Evolutionary conservation across 2,888 invertebrate genomes (phyloP), one percentile per base, ranked within the genome.

Genomic region (Congeria kusceri): DNA sequence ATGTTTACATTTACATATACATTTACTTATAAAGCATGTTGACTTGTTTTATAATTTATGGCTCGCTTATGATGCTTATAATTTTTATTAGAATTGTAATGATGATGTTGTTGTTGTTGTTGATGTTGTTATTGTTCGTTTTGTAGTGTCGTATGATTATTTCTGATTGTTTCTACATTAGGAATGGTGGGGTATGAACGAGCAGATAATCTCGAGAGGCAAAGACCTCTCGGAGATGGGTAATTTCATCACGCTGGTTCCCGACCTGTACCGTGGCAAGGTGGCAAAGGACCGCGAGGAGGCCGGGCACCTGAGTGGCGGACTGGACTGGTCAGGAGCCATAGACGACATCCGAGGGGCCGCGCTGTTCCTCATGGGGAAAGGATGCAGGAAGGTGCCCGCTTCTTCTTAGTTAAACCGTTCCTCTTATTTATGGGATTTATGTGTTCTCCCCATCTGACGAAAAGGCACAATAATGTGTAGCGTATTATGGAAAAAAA

Each of bases 181-280:
- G 78, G 91, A 90, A 78, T 92, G 91, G 92, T 92, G 92, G 92
- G 91, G 91, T 4, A 62, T 91, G 73, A 92, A 92, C 80, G 81
- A 89, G 4, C 90, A 91, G 76, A 89, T 90, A 28, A 79, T 88
- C 62, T 73, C 86, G 9, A 82, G 85, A 62, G 89, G 88, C 7
- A 77, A 78, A 28, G 67, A 86, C n/a, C 74, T 91, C 28, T 80
- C 79, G 28, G 68, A 84, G 44, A 66, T 70, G 59, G 85, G 89
- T 23, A 75, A 86, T 63, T 87, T 90, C 73, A 81, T 88, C 11
- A 88, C 89, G n/a, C 63, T 92, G 7, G 87, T 88, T 9, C 90
- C 91, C 7, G 91, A 92, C 68, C 87, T 91, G 20, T 92, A 91
- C 71, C 77, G 90, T 66, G 92, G 92, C 3, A 87, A 90, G 65